Evolutionary conservation across 2,113 vertebrate genomes (phyloP), one percentile per base, ranked within the genome.

Genomic region (Talpa occidentalis): DNA sequence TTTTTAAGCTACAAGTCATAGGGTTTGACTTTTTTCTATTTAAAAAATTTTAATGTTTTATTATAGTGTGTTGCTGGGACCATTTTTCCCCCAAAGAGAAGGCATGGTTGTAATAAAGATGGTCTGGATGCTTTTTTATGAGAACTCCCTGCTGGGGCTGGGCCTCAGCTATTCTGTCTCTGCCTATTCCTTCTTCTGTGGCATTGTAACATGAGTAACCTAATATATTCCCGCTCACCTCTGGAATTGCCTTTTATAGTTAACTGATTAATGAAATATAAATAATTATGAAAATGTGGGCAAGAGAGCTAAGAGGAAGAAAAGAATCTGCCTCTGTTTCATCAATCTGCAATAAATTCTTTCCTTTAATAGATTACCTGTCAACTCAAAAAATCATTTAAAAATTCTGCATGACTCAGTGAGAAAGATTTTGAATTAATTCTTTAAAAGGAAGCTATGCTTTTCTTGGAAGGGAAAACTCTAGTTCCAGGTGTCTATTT

Each of bases 61-160:
- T 97, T 97, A 66, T 64, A 83, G 17, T 73, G 80, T 40, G 62
- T 86, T 97, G 22, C 69, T 90, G 2, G 54, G 94, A 86, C 60
- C 79, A 32, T 54, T 82, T 66, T 30, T 16, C 17, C 52, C 49
- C 47, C 8, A n/a, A 90, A 76, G 52, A 98, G 90, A 95, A 97
- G 97, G 47, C 77, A 76, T 95, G n/a, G 12, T 16, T 96, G 67
- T 95, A 97, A 97, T 97, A 98, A 97, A 94, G 52, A 90, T 93
- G 54, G 21, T 82, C 92, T 97, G 84, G 91, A 17, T 44, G 60
- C 35, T 96, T 97, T 88, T 92, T 97, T 85, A 87, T 97, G 96
- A 97, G 97, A 96, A 81, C 16, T 96, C 12, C 92, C 91, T 17
- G 47, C 10, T 60, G 64, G 66, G 64, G 24, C 35, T 32, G 70